Percentiles rank a stretch among this genome's conserved stretches.
Evolutionary conservation across 2,113 vertebrate genomes (phyloP).

Genomic region (Mesembrinibis cayennensis): DNA sequence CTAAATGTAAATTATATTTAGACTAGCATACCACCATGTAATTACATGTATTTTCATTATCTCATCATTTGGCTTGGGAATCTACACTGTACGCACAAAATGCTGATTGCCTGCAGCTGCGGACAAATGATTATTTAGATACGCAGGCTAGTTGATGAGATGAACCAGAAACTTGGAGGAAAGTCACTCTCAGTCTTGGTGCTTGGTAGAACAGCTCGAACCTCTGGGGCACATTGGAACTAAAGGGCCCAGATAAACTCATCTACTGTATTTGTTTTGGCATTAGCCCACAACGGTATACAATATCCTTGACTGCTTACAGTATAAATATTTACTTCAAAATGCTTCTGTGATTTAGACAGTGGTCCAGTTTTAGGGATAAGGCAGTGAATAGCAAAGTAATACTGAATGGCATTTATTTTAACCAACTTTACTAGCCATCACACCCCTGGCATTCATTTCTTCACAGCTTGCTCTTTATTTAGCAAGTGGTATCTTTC

Average conservation of each 20-base stretch:
- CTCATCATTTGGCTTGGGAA: constrained; percentile 53
- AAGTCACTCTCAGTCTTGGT: background rate
- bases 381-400: background rate
- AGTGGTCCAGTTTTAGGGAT: background rate
- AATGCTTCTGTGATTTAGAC: background rate
- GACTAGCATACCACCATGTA: constrained; percentile 48
- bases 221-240: background rate
- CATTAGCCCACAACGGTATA: background rate
- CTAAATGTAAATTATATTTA: constrained; percentile 46
- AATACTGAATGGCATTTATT: background rate
- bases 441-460: fast-evolving
- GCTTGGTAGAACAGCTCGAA: background rate
- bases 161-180: constrained; percentile 18
- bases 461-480: background rate
- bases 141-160: background rate
- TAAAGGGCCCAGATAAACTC: background rate
- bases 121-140: constrained; percentile 41
- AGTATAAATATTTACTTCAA: constrained; percentile 17
- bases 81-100: constrained; percentile 40
- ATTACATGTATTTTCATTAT: constrained; percentile 66
- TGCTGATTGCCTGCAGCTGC: constrained; percentile 54
- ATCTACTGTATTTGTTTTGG: background rate
- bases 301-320: background rate
- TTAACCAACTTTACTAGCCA: background rate
- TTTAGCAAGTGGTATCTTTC: background rate